A percentile compares a stretch with the other conserved stretches of the same genome.
Conservation (phyloP, 2,113 vertebrate species). For the Centrocercus urophasianus region DNA sequence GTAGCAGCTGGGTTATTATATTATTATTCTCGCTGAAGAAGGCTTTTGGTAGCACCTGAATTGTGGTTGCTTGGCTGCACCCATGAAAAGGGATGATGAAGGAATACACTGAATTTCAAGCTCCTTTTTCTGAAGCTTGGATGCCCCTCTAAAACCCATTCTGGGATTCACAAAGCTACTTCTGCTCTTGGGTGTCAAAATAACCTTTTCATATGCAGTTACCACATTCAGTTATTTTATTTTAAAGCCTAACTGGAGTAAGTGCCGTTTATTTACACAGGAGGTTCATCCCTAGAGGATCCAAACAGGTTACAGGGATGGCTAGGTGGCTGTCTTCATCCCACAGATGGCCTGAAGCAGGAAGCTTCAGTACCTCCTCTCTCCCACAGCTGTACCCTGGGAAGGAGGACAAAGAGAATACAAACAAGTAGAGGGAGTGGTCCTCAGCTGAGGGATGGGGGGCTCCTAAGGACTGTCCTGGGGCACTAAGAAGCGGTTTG, state of each 20-base stretch:
- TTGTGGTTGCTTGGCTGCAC: not conserved
- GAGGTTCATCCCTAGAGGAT: not conserved
- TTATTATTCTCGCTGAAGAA: not conserved
- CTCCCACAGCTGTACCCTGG: not conserved
- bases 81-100: not conserved
- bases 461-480: not conserved
- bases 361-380: not conserved
- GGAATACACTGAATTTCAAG: not conserved
- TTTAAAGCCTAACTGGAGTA: not conserved
- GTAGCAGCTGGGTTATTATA: accelerated
- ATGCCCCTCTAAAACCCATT: not conserved
- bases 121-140: not conserved
- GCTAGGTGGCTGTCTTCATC: not conserved
- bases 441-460: not conserved
- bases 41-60: not conserved
- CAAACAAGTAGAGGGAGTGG: not conserved
- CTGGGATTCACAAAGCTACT: not conserved
- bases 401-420: not conserved
- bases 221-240: accelerated
- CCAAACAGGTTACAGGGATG: not conserved
- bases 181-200: not conserved
- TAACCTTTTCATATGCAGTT: accelerated
- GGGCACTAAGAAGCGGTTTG: accelerated
- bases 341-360: not conserved
- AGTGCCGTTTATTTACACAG: not conserved